These are phyloP conservation scores for Daktulosphaira vitifoliae DNA, from an alignment of 1,140 invertebrate species.

Conservation along the genomic window DNA sequence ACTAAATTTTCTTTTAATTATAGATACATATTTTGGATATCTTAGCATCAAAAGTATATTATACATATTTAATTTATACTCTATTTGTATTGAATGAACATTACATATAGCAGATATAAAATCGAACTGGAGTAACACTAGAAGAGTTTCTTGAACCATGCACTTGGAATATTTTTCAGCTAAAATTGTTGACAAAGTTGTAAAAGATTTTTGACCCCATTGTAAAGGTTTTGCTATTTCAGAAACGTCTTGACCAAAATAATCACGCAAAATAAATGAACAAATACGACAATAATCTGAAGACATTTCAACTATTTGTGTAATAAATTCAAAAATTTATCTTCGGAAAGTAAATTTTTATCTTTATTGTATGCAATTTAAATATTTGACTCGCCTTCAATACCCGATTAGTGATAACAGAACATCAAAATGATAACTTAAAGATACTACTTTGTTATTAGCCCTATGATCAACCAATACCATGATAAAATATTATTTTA, in stretches of 20 bases:
- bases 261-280: slow-evolving; percentile 16
- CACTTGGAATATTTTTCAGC: slow-evolving; percentile 6
- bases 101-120: slow-evolving; percentile 24
- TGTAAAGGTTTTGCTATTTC: slow-evolving; percentile 21
- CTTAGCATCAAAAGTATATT: slow-evolving; percentile 18
- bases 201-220: slow-evolving; percentile 18
- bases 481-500: too few relatives aligned
- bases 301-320: too few relatives aligned
- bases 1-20: slow-evolving; percentile 23
- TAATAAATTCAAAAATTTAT: too few relatives aligned
- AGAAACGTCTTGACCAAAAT: slow-evolving; percentile 17
- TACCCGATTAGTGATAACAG: too few relatives aligned
- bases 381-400: too few relatives aligned
- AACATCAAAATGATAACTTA: too few relatives aligned
- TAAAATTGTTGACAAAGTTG: slow-evolving; percentile 1
- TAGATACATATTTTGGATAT: slow-evolving; percentile 23
- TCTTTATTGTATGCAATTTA: too few relatives aligned
- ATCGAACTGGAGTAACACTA: slow-evolving; percentile 24
- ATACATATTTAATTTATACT: slow-evolving; percentile 22
- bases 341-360: too few relatives aligned
- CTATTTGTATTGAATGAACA: slow-evolving; percentile 12
- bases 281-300: slow-evolving; percentile 24
- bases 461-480: too few relatives aligned
- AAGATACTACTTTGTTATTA: too few relatives aligned
- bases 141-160: slow-evolving; percentile 8